A percentile compares a stretch with the other conserved stretches of the same genome.
Evolutionary conservation across 2,888 invertebrate species (phyloP).

Genomic region (Drosophila yooni): DNA sequence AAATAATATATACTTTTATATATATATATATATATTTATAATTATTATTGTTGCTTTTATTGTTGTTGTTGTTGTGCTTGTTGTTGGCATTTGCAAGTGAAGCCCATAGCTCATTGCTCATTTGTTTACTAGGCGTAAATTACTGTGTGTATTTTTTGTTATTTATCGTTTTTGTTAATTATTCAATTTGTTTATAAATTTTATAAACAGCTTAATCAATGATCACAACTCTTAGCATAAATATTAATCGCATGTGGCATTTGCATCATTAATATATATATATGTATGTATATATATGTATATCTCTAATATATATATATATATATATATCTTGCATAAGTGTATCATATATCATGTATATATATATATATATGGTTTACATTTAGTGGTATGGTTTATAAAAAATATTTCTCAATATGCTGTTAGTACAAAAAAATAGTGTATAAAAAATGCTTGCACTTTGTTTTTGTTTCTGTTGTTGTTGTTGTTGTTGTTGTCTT

Average conservation of each 20-base stretch:
- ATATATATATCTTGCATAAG: constrained; percentile 36
- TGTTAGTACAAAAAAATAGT: not conserved
- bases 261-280: constrained; percentile 48
- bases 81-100: constrained; percentile 22
- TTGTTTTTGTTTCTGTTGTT: constrained; percentile 17
- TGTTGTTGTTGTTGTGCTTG: constrained; percentile 35
- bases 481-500: constrained; percentile 13
- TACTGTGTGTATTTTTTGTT: constrained; percentile 14
- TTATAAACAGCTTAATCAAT: constrained; percentile 84
- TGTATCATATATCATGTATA: constrained; percentile 31
- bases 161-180: constrained; percentile 28
- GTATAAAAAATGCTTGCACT: constrained; percentile 32
- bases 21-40: constrained; percentile 25
- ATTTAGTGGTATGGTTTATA: constrained; percentile 28
- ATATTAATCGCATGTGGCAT: constrained; percentile 78
- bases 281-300: constrained; percentile 38
- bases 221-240: constrained; percentile 85
- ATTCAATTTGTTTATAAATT: constrained; percentile 57
- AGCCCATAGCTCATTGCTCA: constrained; percentile 1
- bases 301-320: constrained; percentile 44
- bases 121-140: constrained; percentile 28
- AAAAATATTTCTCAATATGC: constrained; percentile 35
- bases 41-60: constrained; percentile 28
- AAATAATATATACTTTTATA: constrained; percentile 10
- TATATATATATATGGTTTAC: constrained; percentile 25